Conservation (phyloP, 2,888 invertebrate genomes). For the Eristalinus sepulchralis region DNA sequence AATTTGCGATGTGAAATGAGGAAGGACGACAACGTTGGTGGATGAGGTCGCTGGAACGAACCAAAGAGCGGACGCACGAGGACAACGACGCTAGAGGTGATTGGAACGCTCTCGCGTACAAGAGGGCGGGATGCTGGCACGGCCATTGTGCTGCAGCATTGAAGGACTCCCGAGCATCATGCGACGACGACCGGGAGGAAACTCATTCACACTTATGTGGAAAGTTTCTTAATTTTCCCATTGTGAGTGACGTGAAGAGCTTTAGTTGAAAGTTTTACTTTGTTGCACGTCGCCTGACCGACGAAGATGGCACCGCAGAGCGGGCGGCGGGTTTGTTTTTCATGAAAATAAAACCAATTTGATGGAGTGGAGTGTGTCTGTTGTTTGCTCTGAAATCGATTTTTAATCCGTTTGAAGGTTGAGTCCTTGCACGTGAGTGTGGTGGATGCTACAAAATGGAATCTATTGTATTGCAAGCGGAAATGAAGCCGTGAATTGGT, state of each 20-base stretch:
- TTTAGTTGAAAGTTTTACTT: conserved; percentile 64
- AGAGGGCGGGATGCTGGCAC: conserved; percentile 9
- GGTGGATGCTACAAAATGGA: background rate
- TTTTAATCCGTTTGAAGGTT: background rate
- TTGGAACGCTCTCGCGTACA: conserved; percentile 10
- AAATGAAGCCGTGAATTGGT: too few species aligned
- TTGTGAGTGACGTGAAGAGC: conserved; percentile 64
- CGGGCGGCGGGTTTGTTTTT: background rate
- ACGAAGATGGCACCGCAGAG: background rate
- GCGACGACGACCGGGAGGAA: conserved; percentile 16
- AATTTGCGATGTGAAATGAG: conserved; percentile 68
- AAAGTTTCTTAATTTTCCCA: conserved; percentile 68
- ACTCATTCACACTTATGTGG: conserved; percentile 67
- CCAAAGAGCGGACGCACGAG: conserved; percentile 2
- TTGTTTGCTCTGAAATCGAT: background rate
- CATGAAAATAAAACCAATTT: background rate
- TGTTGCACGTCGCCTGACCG: conserved; percentile 24
- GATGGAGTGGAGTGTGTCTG: background rate
- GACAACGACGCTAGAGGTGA: conserved; percentile 34
- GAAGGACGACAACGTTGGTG: conserved; percentile 43
- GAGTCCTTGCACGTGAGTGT: background rate
- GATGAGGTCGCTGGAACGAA: conserved; percentile 10
- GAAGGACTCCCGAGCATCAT: conserved; percentile 1
- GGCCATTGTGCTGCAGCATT: background rate
- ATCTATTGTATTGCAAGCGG: too few species aligned